These are phyloP conservation scores for Oryzias sinensis DNA, from an alignment of 2,797 vertebrate species.

Conservation along the genomic window DNA sequence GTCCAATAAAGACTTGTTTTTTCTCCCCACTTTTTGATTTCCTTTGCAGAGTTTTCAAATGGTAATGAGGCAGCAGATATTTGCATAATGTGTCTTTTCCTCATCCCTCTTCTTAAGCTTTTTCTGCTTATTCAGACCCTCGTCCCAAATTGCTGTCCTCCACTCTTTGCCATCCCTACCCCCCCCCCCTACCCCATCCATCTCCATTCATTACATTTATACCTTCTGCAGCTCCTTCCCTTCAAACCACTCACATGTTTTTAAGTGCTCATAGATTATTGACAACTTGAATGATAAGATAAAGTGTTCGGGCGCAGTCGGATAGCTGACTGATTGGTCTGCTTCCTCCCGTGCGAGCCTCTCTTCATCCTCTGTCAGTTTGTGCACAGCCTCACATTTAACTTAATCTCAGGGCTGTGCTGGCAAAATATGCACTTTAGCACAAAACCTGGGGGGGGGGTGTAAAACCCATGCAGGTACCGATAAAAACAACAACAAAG, in stretches of 20 bases:
- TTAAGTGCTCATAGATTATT: constrained; percentile 70
- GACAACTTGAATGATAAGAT: constrained; percentile 62
- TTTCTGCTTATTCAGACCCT: constrained; percentile 35
- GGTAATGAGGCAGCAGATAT: constrained; percentile 61
- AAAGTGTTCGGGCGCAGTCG: constrained; percentile 42
- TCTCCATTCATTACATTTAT: constrained; percentile 43
- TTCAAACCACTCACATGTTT: constrained; percentile 37
- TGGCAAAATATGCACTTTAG: constrained; percentile 29
- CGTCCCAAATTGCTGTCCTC: constrained; percentile 41
- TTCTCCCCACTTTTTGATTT: constrained; percentile 50
- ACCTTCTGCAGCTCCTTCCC: constrained; percentile 24
- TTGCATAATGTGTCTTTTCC: constrained; percentile 63
- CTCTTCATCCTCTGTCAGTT: constrained; percentile 27
- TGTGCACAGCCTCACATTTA: constrained; percentile 14
- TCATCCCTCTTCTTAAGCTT: constrained; percentile 34
- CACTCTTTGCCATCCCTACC: constrained; percentile 18
- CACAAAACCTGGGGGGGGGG: constrained; percentile 20
- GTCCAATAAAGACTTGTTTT: constrained; percentile 30
- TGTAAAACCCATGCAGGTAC: constrained; percentile 1
- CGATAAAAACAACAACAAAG: constrained; percentile 32
- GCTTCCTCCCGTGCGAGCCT: constrained; percentile 35
- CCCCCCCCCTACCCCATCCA: neutral
- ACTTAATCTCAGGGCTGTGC: constrained; percentile 27
- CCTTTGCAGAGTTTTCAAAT: constrained; percentile 64
- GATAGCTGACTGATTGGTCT: constrained; percentile 40